Percentiles rank a stretch among this genome's conserved stretches.
These are phyloP conservation scores for Argentina silus DNA, from an alignment of 2,797 vertebrate genomes.

Conservation along the genomic window DNA sequence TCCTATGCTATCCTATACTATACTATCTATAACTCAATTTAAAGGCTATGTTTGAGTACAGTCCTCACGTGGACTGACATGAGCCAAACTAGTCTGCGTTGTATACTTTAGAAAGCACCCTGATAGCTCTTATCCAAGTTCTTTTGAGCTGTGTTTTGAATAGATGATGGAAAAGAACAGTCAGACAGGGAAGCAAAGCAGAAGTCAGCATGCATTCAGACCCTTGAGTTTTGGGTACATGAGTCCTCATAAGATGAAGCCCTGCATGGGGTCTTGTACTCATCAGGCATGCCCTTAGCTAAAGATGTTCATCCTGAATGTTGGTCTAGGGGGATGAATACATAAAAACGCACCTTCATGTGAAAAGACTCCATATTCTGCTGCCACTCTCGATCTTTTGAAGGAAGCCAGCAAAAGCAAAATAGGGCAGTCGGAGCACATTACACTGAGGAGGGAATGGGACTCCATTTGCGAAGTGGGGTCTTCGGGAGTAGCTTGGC, in stretches of 20 bases:
- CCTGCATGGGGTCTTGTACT: constrained; percentile 27
- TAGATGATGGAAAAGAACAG: not conserved
- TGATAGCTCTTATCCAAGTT: not conserved
- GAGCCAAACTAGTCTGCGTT: not conserved
- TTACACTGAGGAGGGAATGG: constrained; percentile 15
- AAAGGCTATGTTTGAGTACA: not conserved
- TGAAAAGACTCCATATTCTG: constrained; percentile 16
- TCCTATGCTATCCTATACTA: not conserved
- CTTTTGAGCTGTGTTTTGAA: not conserved
- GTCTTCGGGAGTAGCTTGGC: constrained; percentile 1
- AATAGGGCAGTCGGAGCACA: constrained; percentile 10
- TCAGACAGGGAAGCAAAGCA: not conserved
- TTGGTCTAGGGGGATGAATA: constrained; percentile 29
- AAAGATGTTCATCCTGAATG: constrained; percentile 32
- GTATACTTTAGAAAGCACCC: constrained; percentile 1
- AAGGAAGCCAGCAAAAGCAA: constrained; percentile 10
- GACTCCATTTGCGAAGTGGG: constrained; percentile 29
- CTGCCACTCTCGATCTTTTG: constrained; percentile 14
- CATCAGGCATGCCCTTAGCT: constrained; percentile 36
- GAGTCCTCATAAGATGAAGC: constrained; percentile 10
- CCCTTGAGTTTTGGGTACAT: constrained; percentile 17
- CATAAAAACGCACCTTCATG: constrained; percentile 19
- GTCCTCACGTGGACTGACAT: not conserved
- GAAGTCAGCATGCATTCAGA: not conserved
- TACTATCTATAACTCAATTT: not conserved